These are phyloP conservation scores for Bufo bufo DNA, from an alignment of 2,113 vertebrate genomes.

Conservation along the genomic window DNA sequence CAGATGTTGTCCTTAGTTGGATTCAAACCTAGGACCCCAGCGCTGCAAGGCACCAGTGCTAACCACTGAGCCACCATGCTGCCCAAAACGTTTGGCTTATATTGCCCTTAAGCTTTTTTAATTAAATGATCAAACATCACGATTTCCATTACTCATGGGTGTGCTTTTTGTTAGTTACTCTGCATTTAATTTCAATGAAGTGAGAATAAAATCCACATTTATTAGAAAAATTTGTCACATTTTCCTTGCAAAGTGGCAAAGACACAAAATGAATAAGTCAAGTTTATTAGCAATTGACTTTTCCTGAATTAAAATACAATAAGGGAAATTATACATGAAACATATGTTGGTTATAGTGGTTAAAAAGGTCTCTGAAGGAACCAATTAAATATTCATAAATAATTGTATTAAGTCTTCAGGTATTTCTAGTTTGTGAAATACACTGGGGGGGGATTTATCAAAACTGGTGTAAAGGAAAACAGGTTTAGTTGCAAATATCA, in stretches of 20 bases:
- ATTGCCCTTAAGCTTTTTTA: not conserved
- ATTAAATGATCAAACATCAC: not conserved
- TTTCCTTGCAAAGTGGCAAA: not conserved
- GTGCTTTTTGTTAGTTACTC: not conserved
- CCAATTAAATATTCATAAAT: not conserved
- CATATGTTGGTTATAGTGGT: not conserved
- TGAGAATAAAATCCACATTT: not conserved
- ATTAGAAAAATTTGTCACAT: not conserved
- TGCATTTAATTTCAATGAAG: slow-evolving; percentile 14
- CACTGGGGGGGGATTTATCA: no score
- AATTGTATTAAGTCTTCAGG: not conserved
- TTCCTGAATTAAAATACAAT: slow-evolving; percentile 14
- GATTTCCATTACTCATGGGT: not conserved
- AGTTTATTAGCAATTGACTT: not conserved
- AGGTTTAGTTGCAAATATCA: no score
- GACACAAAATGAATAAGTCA: not conserved
- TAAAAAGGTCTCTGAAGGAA: not conserved
- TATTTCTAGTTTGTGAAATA: not conserved
- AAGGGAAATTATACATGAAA: slow-evolving; percentile 27
- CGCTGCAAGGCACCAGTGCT: no score
- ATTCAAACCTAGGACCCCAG: no score
- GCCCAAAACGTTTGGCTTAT: no score
- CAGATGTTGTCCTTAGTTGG: no score
- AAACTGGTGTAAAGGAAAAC: no score
- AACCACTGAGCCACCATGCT: no score